Evolutionary conservation across 2,797 vertebrate genomes (phyloP).

Genomic region (Meda fulgida): DNA sequence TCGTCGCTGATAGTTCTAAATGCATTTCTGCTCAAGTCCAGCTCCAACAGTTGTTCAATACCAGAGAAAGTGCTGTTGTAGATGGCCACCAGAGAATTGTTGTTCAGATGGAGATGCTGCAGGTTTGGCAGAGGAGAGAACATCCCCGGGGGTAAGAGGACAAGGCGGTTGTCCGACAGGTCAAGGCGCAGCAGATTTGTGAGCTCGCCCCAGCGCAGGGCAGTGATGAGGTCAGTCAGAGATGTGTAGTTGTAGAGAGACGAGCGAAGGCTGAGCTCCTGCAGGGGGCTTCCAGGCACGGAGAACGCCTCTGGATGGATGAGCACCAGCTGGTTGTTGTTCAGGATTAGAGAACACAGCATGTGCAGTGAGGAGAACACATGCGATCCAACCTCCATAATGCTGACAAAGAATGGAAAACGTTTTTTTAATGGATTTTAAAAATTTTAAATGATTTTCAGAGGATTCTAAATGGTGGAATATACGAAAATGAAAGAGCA

Average conservation of each 20-base stretch:
- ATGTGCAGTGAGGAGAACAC: constrained; percentile 74
- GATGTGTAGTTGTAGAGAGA: constrained; percentile 76
- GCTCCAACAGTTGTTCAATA: constrained; percentile 67
- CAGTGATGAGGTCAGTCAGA: constrained; percentile 74
- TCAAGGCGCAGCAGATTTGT: constrained; percentile 75
- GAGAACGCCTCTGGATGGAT: constrained; percentile 81
- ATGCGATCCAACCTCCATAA: constrained; percentile 75
- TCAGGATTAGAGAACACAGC: constrained; percentile 79
- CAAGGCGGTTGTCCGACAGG: constrained; percentile 77
- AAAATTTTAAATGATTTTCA: not conserved
- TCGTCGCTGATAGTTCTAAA: constrained; percentile 68
- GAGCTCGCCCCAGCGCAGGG: constrained; percentile 78
- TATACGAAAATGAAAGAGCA: not conserved
- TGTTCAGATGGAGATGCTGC: constrained; percentile 69
- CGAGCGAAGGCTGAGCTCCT: constrained; percentile 79
- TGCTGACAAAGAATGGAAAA: constrained; percentile 66
- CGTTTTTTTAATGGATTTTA: not conserved
- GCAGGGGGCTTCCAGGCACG: constrained; percentile 76
- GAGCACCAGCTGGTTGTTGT: constrained; percentile 75
- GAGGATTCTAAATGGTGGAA: not conserved
- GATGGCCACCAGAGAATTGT: constrained; percentile 76
- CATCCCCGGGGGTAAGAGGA: constrained; percentile 75
- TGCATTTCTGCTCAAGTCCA: constrained; percentile 77
- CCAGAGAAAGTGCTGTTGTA: constrained; percentile 78
- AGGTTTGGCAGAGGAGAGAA: constrained; percentile 75